These are phyloP conservation scores for Oryzaephilus surinamensis DNA, from an alignment of 1,140 invertebrate species.

Conservation along the genomic window DNA sequence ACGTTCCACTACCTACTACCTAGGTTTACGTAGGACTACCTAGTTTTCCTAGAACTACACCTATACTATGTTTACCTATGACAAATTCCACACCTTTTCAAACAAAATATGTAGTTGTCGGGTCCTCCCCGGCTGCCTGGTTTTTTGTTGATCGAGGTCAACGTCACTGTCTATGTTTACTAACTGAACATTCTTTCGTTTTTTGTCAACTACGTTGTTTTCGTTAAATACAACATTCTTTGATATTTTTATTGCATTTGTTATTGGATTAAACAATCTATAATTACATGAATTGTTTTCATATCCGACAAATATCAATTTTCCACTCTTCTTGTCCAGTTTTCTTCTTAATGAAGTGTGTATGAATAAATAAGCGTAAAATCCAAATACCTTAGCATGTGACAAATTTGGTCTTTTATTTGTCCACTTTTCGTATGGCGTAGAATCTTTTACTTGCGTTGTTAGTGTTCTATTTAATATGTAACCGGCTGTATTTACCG, in stretches of 20 bases:
- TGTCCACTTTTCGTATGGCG: neutral
- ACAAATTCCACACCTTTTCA: too few relatives aligned
- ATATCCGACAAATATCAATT: slow-evolving; percentile 24
- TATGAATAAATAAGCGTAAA: slow-evolving; percentile 11
- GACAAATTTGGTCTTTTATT: slow-evolving; percentile 1
- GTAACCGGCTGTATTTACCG: slow-evolving; percentile 5
- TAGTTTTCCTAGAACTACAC: too few relatives aligned
- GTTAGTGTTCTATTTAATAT: slow-evolving; percentile 1
- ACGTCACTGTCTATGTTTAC: too few relatives aligned
- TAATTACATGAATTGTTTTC: slow-evolving; percentile 14
- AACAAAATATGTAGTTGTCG: too few relatives aligned
- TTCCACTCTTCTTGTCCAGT: slow-evolving; percentile 18
- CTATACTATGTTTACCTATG: too few relatives aligned
- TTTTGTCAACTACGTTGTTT: neutral
- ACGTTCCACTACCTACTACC: too few relatives aligned
- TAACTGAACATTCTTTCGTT: too few relatives aligned
- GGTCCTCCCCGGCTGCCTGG: too few relatives aligned
- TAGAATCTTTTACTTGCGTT: too few relatives aligned
- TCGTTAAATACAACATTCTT: slow-evolving; percentile 22
- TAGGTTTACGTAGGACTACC: too few relatives aligned
- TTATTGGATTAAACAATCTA: slow-evolving; percentile 23
- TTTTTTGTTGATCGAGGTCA: too few relatives aligned
- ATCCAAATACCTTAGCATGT: slow-evolving; percentile 8
- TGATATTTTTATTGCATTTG: slow-evolving; percentile 12
- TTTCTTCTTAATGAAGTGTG: slow-evolving; percentile 22